Conservation (phyloP, 2,113 vertebrate species). For the Anolis carolinensis region DNA sequence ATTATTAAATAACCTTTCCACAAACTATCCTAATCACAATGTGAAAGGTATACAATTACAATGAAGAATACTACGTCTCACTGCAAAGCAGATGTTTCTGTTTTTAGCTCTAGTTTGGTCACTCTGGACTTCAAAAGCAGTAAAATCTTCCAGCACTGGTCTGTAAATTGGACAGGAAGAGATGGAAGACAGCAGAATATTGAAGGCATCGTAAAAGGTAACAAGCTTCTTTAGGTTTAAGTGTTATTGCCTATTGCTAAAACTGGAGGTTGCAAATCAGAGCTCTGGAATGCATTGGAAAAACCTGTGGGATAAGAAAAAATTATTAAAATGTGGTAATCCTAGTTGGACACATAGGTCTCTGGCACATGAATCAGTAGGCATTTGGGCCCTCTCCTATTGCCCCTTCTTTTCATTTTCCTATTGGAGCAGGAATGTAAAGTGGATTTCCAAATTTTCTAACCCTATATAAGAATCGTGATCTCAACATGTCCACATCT, state of each 20-base stretch:
- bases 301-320: not conserved
- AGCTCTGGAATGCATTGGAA: not conserved
- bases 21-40: conserved; percentile 43
- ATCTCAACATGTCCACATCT: too few relatives aligned
- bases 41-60: conserved; percentile 41
- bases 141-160: conserved; percentile 10
- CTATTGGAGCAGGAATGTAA: not conserved
- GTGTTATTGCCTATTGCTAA: not conserved
- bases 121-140: conserved; percentile 64
- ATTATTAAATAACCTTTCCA: conserved; percentile 51
- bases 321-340: not conserved
- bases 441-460: too few relatives aligned
- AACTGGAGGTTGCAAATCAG: not conserved
- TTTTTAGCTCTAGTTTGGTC: conserved; percentile 45
- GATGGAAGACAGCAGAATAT: not conserved
- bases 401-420: not conserved
- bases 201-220: not conserved
- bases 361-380: not conserved
- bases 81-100: conserved; percentile 36
- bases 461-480: too few relatives aligned
- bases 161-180: not conserved
- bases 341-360: not conserved
- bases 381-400: not conserved
- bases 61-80: conserved; percentile 44
- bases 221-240: not conserved